Conservation (phyloP, 2,113 vertebrate species). For the Cinclus cinclus region DNA sequence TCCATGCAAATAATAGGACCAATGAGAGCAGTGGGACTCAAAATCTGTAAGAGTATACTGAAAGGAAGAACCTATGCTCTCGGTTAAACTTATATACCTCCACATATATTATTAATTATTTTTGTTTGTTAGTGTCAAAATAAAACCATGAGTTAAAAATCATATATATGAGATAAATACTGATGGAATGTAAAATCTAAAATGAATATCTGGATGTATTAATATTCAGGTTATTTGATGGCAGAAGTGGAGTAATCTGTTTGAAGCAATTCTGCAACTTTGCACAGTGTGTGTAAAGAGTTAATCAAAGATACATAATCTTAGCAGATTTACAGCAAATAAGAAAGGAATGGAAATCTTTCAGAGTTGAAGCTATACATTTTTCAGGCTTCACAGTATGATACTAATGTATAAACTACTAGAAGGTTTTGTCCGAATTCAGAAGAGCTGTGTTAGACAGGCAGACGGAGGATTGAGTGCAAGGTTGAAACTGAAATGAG, state of each 20-base stretch:
- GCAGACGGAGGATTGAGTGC: background rate
- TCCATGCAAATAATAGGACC: background rate
- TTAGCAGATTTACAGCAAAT: background rate
- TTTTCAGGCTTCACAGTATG: background rate
- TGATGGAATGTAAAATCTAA: background rate
- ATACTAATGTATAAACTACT: background rate
- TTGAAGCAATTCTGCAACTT: background rate
- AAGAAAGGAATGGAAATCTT: background rate
- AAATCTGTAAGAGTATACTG: background rate
- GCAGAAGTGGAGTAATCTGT: background rate
- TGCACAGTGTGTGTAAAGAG: background rate
- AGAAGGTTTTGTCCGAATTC: background rate
- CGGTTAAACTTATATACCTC: background rate
- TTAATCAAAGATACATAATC: background rate
- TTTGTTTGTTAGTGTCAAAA: background rate
- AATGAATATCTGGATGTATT: background rate
- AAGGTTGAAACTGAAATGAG: background rate
- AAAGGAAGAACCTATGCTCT: background rate
- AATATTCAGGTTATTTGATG: background rate
- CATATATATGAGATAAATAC: background rate
- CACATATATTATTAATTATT: background rate
- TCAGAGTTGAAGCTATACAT: background rate
- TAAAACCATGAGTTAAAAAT: background rate
- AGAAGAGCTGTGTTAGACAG: background rate
- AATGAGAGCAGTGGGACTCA: background rate